A percentile compares a stretch with the other conserved stretches of the same genome.
These are phyloP conservation scores for Pseudomugil tenellus DNA, from an alignment of 2,797 vertebrate genomes.

Conservation along the genomic window DNA sequence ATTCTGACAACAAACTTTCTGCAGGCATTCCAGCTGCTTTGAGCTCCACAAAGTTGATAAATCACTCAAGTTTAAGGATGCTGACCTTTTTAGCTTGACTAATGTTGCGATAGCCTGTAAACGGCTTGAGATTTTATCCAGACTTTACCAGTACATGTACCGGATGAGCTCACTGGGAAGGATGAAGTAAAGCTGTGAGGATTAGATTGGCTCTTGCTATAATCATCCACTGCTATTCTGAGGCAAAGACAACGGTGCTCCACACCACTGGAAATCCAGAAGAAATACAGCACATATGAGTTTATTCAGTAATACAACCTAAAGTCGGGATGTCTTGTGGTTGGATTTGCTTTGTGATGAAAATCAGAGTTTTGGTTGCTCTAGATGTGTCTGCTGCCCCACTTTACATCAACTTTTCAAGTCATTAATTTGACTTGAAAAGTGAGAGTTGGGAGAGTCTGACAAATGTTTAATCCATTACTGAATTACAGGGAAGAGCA, in stretches of 20 bases:
- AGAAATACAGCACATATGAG: conserved; percentile 32
- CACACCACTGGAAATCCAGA: conserved; percentile 21
- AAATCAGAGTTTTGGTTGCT: conserved; percentile 46
- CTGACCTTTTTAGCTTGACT: conserved; percentile 32
- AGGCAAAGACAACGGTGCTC: conserved; percentile 45
- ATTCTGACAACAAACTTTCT: conserved; percentile 29
- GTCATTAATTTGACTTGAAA: conserved; percentile 65
- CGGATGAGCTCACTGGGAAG: conserved; percentile 67
- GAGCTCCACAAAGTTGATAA: conserved; percentile 10
- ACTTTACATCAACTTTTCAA: conserved; percentile 45
- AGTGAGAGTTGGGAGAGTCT: conserved; percentile 35
- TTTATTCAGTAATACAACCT: conserved; percentile 36
- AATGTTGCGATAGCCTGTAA: conserved; percentile 45
- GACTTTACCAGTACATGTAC: conserved; percentile 57
- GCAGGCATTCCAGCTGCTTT: conserved; percentile 13
- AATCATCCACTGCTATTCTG: conserved; percentile 78
- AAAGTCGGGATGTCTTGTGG: conserved; percentile 34
- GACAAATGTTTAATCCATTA: conserved; percentile 22
- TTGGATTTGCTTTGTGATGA: conserved; percentile 30
- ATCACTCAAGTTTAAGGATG: conserved; percentile 26
- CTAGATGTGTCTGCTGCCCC: conserved; percentile 51
- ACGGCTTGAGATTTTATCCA: conserved; percentile 58
- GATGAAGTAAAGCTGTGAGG: conserved; percentile 73
- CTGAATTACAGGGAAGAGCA: conserved; percentile 19
- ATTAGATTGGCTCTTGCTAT: conserved; percentile 76